Conservation (phyloP, 1,140 invertebrate species). For the Papilio polyxenes region DNA sequence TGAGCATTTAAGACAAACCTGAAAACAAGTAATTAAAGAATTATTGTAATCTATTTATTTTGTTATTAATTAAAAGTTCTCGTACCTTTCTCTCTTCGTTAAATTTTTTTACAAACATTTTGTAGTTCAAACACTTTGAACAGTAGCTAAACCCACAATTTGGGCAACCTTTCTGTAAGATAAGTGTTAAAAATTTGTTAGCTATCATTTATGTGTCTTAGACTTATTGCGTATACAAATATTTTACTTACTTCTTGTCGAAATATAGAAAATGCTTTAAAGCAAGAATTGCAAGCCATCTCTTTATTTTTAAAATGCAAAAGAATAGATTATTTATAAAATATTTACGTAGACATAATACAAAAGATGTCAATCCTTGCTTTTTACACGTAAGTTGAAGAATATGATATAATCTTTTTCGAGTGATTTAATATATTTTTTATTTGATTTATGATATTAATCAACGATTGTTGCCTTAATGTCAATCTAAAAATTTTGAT, state of each 20-base stretch:
- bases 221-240: not conserved
- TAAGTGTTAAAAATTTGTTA: constrained; percentile 4
- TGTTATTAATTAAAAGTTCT: not conserved
- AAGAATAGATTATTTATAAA: not conserved
- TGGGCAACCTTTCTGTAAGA: constrained; percentile 82
- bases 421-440: not conserved
- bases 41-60: constrained; percentile 14
- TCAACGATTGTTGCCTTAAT: not conserved
- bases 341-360: not conserved
- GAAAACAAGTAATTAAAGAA: constrained; percentile 38
- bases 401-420: not conserved
- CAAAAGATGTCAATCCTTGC: not conserved
- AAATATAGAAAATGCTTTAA: constrained; percentile 62
- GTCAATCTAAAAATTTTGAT: not conserved
- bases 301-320: constrained; percentile 15
- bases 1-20: constrained; percentile 76
- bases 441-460: not conserved
- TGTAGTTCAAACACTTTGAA: constrained; percentile 82
- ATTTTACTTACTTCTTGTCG: constrained; percentile 60
- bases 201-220: constrained; percentile 20
- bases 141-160: constrained; percentile 84
- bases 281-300: constrained; percentile 71
- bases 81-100: constrained; percentile 70
- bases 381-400: not conserved
- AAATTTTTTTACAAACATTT: constrained; percentile 76